Evolutionary conservation across 2,113 vertebrate species (phyloP).

Genomic region (Heloderma charlesbogerti): DNA sequence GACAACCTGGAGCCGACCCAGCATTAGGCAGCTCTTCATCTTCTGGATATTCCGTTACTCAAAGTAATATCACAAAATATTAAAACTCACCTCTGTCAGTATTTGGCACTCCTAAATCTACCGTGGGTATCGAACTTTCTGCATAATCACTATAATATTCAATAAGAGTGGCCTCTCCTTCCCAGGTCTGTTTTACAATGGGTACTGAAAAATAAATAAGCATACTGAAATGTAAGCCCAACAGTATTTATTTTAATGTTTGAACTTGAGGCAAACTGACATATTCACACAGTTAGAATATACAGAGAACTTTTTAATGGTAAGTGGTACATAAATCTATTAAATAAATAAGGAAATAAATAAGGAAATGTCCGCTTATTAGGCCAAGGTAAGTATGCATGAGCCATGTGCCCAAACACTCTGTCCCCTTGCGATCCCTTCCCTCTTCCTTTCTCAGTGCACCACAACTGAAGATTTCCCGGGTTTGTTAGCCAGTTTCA

Average conservation of each 20-base stretch:
- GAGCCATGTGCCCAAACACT: not conserved
- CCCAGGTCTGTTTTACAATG: slow-evolving; percentile 97
- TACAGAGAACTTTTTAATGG: not conserved
- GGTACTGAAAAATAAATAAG: slow-evolving; percentile 82
- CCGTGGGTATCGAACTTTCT: slow-evolving; percentile 90
- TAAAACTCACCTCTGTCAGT: slow-evolving; percentile 90
- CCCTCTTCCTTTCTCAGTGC: not conserved
- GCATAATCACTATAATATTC: slow-evolving; percentile 94
- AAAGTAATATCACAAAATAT: not conserved
- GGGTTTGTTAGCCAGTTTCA: not conserved
- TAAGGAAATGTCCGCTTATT: not conserved
- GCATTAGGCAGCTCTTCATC: not conserved
- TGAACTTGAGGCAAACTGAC: not conserved
- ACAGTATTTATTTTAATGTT: not conserved
- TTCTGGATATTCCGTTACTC: not conserved
- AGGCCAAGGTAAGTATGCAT: not conserved
- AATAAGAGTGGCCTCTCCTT: slow-evolving; percentile 84
- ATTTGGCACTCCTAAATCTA: slow-evolving; percentile 92
- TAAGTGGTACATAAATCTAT: too few species aligned
- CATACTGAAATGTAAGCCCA: slow-evolving; percentile 12
- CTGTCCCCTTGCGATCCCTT: not conserved
- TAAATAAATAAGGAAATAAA: too few species aligned
- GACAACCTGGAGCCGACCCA: not conserved
- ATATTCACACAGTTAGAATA: not conserved
- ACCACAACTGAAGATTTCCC: too few species aligned